Evolutionary conservation across 2,888 invertebrate genomes (phyloP).

Genomic region (Formica aserva): DNA sequence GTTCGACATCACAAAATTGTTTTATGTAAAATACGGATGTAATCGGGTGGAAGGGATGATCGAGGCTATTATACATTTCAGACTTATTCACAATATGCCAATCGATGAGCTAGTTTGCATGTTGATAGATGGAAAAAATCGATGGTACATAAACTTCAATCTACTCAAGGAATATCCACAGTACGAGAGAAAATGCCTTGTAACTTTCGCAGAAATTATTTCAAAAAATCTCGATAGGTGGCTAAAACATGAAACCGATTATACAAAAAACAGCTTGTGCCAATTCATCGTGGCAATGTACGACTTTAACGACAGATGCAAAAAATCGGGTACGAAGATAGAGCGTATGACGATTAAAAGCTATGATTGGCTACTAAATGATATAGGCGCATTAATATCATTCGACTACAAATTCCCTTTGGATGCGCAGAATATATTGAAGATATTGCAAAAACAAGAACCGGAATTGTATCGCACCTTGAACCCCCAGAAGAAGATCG

Average conservation of each 20-base stretch:
- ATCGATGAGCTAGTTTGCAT: constrained; percentile 65
- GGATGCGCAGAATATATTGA: not conserved
- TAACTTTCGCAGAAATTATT: constrained; percentile 64
- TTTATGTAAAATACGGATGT: constrained; percentile 61
- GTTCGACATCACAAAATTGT: constrained; percentile 72
- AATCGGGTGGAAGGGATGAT: constrained; percentile 25
- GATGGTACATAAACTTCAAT: constrained; percentile 51
- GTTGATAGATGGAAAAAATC: constrained; percentile 45
- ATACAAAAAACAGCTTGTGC: not conserved
- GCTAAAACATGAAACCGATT: not conserved
- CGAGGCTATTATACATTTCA: constrained; percentile 66
- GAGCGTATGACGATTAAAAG: constrained; percentile 62
- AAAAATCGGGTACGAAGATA: not conserved
- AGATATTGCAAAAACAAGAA: constrained; percentile 60
- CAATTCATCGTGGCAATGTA: constrained; percentile 57
- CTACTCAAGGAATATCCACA: constrained; percentile 70
- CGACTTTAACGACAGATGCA: constrained; percentile 70
- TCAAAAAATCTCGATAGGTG: constrained; percentile 43
- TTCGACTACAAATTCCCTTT: fast-evolving
- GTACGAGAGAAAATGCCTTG: constrained; percentile 75
- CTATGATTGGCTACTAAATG: constrained; percentile 75
- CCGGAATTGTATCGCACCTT: constrained; percentile 54
- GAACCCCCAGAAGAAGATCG: not conserved
- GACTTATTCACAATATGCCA: constrained; percentile 61
- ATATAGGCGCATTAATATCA: not conserved